These are phyloP conservation scores for Enteromius mattozi DNA, from an alignment of 2,797 vertebrate species.

Conservation along the genomic window DNA sequence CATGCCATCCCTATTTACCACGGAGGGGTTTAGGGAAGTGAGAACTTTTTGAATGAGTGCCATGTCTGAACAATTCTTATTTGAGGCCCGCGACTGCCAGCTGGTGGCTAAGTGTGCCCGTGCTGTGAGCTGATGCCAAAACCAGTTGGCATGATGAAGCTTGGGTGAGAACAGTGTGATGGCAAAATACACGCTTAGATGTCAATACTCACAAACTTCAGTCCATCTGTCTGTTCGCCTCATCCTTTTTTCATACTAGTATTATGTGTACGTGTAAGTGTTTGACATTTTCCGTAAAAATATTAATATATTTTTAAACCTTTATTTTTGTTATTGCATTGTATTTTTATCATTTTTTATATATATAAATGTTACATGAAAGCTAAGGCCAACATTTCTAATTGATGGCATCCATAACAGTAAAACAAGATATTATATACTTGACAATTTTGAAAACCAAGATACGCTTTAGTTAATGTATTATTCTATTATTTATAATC, in stretches of 20 bases:
- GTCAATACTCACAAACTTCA: conserved; percentile 36
- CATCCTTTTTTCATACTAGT: neutral
- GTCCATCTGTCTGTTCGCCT: conserved; percentile 31
- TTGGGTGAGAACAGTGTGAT: conserved; percentile 77
- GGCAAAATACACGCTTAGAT: conserved; percentile 63
- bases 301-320: neutral
- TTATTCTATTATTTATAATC: no score
- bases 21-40: conserved; percentile 84
- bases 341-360: neutral
- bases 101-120: conserved; percentile 85
- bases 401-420: neutral
- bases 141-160: conserved; percentile 76
- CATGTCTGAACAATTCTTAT: conserved; percentile 86
- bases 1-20: conserved; percentile 84
- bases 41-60: conserved; percentile 89
- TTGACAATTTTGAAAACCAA: neutral
- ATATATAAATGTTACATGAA: neutral
- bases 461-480: neutral
- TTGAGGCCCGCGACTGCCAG: conserved; percentile 86
- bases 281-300: neutral
- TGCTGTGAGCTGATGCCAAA: conserved; percentile 80
- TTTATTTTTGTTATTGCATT: neutral
- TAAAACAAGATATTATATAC: neutral
- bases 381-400: neutral
- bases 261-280: neutral